Evolutionary conservation across 2,113 vertebrate species (phyloP).

Genomic region (Galbula dea): DNA sequence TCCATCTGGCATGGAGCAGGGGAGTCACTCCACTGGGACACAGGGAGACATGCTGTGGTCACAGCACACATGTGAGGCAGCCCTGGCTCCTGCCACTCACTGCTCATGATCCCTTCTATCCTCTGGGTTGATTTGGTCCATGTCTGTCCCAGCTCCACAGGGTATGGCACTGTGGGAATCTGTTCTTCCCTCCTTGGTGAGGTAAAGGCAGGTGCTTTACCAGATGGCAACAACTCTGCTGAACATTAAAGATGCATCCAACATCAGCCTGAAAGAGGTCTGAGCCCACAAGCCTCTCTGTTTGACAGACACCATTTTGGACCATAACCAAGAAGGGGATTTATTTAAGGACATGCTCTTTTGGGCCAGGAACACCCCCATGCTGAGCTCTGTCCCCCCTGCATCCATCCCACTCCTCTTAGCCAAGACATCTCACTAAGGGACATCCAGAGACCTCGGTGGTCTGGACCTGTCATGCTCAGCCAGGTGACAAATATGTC

Average conservation of each 20-base stretch:
- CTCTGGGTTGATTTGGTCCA: not conserved
- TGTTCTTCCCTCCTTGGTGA: not conserved
- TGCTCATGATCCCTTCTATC: not conserved
- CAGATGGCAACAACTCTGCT: not conserved
- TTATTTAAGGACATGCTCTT: not conserved
- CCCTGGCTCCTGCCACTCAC: not conserved
- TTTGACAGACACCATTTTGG: not conserved
- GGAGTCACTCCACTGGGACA: not conserved
- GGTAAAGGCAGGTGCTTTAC: not conserved
- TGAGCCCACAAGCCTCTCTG: not conserved
- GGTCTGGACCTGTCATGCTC: not conserved
- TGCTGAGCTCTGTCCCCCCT: not conserved
- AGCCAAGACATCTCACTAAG: not conserved
- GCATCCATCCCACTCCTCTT: rapidly evolving
- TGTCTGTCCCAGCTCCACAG: not conserved
- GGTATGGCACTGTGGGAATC: not conserved
- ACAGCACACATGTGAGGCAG: rapidly evolving
- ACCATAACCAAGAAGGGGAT: not conserved
- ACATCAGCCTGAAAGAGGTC: not conserved
- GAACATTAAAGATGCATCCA: not conserved
- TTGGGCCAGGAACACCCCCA: not conserved
- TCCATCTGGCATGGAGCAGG: not conserved
- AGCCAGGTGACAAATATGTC: not conserved
- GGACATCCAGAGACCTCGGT: not conserved
- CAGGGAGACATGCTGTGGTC: not conserved